A percentile compares a stretch with the other conserved stretches of the same genome.
Evolutionary conservation across 1,140 invertebrate species (phyloP).

Genomic region (Lepidurus arcticus): DNA sequence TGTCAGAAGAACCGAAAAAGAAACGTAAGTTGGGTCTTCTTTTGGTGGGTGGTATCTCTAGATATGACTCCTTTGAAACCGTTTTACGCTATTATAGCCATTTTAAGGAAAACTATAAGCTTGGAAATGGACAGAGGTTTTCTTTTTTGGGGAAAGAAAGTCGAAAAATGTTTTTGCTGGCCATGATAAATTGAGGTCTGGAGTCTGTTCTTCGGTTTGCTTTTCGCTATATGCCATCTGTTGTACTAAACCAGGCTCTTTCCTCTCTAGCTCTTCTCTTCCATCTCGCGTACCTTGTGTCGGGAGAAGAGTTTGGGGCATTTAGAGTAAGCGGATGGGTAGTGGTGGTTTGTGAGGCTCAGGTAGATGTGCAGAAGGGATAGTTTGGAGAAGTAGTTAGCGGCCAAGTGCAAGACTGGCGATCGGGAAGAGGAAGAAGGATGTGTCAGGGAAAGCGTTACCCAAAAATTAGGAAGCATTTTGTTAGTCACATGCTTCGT

Average conservation of each 20-base stretch:
- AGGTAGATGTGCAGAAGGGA: background rate
- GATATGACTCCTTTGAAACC: background rate
- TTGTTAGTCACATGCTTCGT: constrained; percentile 18
- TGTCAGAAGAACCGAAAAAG: constrained; percentile 5
- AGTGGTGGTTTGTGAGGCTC: background rate
- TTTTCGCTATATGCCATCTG: constrained; percentile 18
- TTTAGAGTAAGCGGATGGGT: background rate
- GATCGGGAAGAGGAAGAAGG: constrained; percentile 8
- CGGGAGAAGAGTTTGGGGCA: background rate
- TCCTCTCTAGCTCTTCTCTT: background rate
- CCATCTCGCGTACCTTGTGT: background rate
- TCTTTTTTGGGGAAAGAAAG: background rate
- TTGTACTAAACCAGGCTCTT: constrained; percentile 8
- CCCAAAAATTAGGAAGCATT: constrained; percentile 5
- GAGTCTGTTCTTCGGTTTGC: constrained; percentile 21
- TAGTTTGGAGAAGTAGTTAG: background rate
- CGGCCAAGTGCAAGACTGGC: constrained; percentile 13
- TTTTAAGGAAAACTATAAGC: background rate
- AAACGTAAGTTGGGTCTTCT: background rate
- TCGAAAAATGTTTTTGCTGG: background rate
- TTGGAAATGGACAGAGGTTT: background rate
- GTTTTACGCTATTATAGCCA: background rate
- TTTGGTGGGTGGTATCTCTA: background rate
- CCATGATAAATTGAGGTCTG: constrained; percentile 13
- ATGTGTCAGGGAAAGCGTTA: constrained; percentile 14